These are phyloP conservation scores for Syrrhaptes paradoxus DNA, from an alignment of 2,113 vertebrate genomes.

Conservation along the genomic window DNA sequence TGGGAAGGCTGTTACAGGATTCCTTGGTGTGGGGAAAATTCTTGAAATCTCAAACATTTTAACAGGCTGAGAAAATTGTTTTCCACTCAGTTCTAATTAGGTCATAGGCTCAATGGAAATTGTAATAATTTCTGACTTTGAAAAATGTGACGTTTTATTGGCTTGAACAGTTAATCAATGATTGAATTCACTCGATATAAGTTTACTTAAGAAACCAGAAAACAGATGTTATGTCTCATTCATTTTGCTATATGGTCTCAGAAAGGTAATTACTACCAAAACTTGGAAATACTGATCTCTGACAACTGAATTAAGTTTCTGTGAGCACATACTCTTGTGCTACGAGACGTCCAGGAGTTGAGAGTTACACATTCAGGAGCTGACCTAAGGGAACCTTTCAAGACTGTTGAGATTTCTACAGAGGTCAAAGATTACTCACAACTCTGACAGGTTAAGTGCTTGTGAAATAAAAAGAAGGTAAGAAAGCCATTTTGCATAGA, in stretches of 20 bases:
- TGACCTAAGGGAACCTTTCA: neutral
- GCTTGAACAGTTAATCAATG: conserved; percentile 66
- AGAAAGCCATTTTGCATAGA: neutral
- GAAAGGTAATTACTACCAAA: conserved; percentile 58
- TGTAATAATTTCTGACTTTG: conserved; percentile 66
- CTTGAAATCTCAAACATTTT: conserved; percentile 25
- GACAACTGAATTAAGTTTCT: conserved; percentile 40
- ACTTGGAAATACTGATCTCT: conserved; percentile 39
- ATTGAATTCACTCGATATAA: conserved; percentile 38
- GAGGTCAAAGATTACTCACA: neutral
- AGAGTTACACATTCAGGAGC: neutral
- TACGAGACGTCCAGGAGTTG: neutral
- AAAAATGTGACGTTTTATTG: conserved; percentile 66
- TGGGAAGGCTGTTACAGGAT: neutral
- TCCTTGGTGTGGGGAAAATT: neutral
- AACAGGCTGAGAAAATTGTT: conserved; percentile 26
- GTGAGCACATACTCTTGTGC: neutral
- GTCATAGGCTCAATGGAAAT: conserved; percentile 29
- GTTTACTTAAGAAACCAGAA: conserved; percentile 60
- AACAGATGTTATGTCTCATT: conserved; percentile 66
- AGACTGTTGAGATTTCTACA: neutral
- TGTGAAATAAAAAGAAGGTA: neutral
- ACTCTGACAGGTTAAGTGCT: neutral
- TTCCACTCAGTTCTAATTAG: conserved; percentile 46
- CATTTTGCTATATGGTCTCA: conserved; percentile 27